Evolutionary conservation across 1,140 invertebrate genomes (phyloP).

Genomic region (Cephus cinctus): DNA sequence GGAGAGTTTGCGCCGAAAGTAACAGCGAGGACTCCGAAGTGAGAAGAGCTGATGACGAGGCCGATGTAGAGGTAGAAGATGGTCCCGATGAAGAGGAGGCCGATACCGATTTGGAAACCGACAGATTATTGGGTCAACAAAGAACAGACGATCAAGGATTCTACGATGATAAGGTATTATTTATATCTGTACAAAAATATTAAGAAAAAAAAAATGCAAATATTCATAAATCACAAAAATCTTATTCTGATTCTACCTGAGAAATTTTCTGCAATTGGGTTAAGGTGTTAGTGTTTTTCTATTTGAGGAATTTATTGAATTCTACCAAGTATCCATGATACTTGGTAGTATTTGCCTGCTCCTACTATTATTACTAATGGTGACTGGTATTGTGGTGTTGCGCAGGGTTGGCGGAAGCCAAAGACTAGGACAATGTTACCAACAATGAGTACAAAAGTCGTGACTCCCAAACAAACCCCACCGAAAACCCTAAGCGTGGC

Average conservation of each 20-base stretch:
- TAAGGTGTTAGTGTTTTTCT: conserved; percentile 1
- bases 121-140: conserved; percentile 84
- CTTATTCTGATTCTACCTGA: conserved; percentile 1
- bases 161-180: conserved; percentile 85
- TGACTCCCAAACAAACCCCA: conserved; percentile 59
- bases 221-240: no score
- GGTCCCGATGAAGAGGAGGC: conserved; percentile 69
- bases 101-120: conserved; percentile 87
- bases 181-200: no score
- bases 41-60: conserved; percentile 41
- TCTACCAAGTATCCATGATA: neutral
- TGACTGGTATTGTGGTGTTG: conserved; percentile 43
- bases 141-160: conserved; percentile 87
- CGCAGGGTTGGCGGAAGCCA: conserved; percentile 73
- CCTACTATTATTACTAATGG: no score
- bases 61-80: conserved; percentile 47
- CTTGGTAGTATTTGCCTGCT: conserved; percentile 23
- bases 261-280: neutral
- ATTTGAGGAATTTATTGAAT: neutral
- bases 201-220: no score
- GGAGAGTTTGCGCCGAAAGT: conserved; percentile 47
- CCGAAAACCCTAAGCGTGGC: conserved; percentile 48
- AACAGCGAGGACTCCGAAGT: conserved; percentile 52
- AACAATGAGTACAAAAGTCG: conserved; percentile 56
- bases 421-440: conserved; percentile 73